Evolutionary conservation across 2,797 vertebrate genomes (phyloP), one percentile per base, ranked within the genome.

Genomic region (Trematomus bernacchii): DNA sequence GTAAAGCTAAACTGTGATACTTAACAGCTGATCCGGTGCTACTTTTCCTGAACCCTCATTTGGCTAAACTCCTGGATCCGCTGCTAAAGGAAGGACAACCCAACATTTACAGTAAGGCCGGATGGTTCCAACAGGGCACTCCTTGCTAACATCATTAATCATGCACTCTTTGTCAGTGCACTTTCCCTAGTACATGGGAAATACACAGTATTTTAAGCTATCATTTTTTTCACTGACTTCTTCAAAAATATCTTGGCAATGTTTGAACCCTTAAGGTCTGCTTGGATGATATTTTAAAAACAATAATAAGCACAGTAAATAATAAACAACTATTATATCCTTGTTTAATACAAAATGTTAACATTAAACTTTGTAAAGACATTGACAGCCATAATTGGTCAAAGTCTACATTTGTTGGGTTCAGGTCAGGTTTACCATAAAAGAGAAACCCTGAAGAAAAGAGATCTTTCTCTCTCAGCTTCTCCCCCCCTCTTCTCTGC

Each of bases 11-110:
- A 54, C 12, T 42, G 43, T 40, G 54, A 58, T 33, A 30, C 14
- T 66, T 23, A 43, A 40, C 47, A 59, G 30, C 53, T 73, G 40
- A 71, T 55, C 18, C 19, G 11, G 1, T 44, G 23, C 42, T 66
- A 0, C 6, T 73, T 83, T 86, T 73, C 61, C 78, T 63, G 46
- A 9, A 66, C 18, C 66, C 43, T 82, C 23, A 64, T 72, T 86
- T 89, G 89, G 80, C 86, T 73, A 58, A 21, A 2, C 52, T 77
- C 85, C 79, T 78, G 70, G 3, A 83, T 82, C 80, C 82, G 86
- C 82, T 54, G 30, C 59, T 57, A 76, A 71, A 71, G 80, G 85
- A 87, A 85, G 77, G 61, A 73, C 75, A 66, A 63, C 68, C 61
- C 60, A 51, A 18, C 66, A 76, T 77, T 81, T 76, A 84, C 84